Evolutionary conservation across 2,888 invertebrate genomes (phyloP).

Genomic region (Bombylius major): DNA sequence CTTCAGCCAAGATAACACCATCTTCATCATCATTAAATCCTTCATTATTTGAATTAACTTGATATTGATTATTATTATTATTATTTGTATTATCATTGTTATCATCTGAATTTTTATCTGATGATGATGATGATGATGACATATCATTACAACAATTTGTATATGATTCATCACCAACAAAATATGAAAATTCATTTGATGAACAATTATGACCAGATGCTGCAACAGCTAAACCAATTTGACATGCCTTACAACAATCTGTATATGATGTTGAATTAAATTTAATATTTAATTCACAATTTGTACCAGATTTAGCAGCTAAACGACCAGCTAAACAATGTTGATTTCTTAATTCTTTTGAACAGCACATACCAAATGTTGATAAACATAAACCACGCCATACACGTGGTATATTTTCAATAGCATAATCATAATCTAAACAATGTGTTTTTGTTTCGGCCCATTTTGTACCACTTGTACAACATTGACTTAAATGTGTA

Average conservation of each 20-base stretch:
- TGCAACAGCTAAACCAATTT: conserved; percentile 47
- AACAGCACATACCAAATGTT: conserved; percentile 52
- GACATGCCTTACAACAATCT: conserved; percentile 52
- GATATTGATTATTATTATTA: neutral
- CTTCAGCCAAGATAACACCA: conserved; percentile 8
- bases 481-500: conserved; percentile 37
- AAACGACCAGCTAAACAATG: conserved; percentile 29
- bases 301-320: conserved; percentile 26
- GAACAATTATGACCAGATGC: conserved; percentile 41
- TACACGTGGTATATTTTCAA: conserved; percentile 41
- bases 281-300: conserved; percentile 20
- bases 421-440: conserved; percentile 39
- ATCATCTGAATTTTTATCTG: neutral
- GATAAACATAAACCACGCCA: conserved; percentile 49
- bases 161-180: conserved; percentile 42
- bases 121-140: neutral
- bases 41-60: neutral
- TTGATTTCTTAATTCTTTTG: conserved; percentile 37
- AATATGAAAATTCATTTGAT: conserved; percentile 37
- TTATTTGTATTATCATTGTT: neutral
- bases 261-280: conserved; percentile 27
- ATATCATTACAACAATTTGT: conserved; percentile 44
- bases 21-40: neutral
- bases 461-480: conserved; percentile 40
- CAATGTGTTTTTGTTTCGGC: conserved; percentile 39